These are phyloP conservation scores for Rosalia funebris DNA, from an alignment of 2,888 invertebrate genomes.

Conservation along the genomic window DNA sequence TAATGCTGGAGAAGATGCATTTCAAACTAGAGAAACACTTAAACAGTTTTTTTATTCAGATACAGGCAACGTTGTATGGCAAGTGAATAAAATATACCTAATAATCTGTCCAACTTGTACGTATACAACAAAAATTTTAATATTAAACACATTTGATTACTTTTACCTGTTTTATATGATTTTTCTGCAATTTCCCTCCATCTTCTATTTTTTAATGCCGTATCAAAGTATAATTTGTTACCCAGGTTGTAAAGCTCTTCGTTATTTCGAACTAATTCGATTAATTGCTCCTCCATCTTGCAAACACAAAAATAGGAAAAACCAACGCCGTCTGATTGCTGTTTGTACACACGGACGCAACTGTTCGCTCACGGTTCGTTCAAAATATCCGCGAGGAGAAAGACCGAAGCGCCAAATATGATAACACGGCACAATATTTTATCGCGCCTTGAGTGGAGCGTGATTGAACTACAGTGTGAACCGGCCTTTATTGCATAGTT, in stretches of 20 bases:
- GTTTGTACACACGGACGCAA: no score
- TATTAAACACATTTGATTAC: constrained; percentile 3
- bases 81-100: constrained; percentile 21
- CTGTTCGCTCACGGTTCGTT: no score
- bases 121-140: constrained; percentile 1
- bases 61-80: constrained; percentile 14
- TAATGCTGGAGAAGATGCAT: constrained; percentile 13
- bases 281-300: constrained; percentile 12
- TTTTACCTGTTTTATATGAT: constrained; percentile 11
- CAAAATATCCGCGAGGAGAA: no score
- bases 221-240: constrained; percentile 15
- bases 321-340: no score
- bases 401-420: not conserved
- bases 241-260: not conserved
- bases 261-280: not conserved
- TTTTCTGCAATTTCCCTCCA: constrained; percentile 19
- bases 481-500: not conserved
- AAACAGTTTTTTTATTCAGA: constrained; percentile 10
- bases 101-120: not conserved
- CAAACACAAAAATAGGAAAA: no score
- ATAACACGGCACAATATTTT: no score
- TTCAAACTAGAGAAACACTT: constrained; percentile 22
- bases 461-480: not conserved
- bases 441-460: no score
- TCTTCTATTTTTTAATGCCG: constrained; percentile 12